Base-by-base conservation (phyloP, 2,888 invertebrate species). In the Chrysomela aeneicollis region DNA sequence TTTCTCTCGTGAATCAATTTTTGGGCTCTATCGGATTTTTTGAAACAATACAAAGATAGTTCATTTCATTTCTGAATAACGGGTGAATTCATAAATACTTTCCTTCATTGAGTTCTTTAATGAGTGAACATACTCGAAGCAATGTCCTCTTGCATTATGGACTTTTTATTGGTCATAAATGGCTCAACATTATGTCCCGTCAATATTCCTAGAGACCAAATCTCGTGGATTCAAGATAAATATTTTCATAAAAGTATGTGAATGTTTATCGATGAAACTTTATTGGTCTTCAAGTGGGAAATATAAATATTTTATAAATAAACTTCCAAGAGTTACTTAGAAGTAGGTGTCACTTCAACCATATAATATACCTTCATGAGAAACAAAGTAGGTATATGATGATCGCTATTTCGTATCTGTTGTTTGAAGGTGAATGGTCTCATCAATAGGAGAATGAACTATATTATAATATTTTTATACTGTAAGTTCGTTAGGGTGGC, bases 261-360 rank as follows among this genome's bases (percentile, higher is more conserved):
- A 59, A 52, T 59, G 59, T 59, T 59, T 59, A 59, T 59, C 59
- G 37, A 51, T 59, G 51, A 59, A 50, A 59, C 32, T 59, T 59
- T 59, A 59, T 51, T 59, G 51, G 59, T 22, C 9, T 52, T 46
- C 22, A 37, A 35, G 35, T 51, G 51, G 32, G 50, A 30, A 26
- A 47, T 37, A 59, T 59, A 59, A 59, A 51, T 51, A 59, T 59
- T 59, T 59, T 51, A 59, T 37, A 6, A 35, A 35, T 35, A 6
- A 12, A 35, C 8, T 35, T 10, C 2, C n/a, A n/a, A 35, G 12
- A 2, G 12, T 35, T 6, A 35, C 12, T 35, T 35, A 12, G 12
- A 35, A 35, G 12, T 6, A 10, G 12, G 35, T 6, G 35, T 10
- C 35, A 10, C 35, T 35, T 35, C 35, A 35, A 35, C 35, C 10